These are phyloP conservation scores for Cirrhinus molitorella DNA, from an alignment of 2,797 vertebrate genomes.

Conservation along the genomic window DNA sequence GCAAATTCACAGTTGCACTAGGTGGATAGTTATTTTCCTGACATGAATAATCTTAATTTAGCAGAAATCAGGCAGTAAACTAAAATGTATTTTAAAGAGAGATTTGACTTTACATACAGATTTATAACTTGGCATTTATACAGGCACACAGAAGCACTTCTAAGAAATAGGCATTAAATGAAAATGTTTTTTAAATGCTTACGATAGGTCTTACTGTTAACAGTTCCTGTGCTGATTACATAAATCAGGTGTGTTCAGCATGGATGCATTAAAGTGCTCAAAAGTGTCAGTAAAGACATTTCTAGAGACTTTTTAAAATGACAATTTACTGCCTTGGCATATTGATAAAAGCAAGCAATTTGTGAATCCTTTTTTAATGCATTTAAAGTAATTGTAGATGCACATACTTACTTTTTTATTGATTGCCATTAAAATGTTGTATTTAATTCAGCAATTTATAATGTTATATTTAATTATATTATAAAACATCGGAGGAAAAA, in stretches of 20 bases:
- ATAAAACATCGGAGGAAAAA: neutral
- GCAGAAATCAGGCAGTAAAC: neutral
- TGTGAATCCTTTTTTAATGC: too few species aligned
- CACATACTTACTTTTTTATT: too few species aligned
- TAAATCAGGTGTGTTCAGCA: neutral
- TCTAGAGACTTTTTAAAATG: too few species aligned
- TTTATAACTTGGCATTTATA: neutral
- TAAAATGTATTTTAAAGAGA: neutral
- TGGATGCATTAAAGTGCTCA: neutral
- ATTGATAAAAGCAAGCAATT: too few species aligned
- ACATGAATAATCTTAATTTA: neutral
- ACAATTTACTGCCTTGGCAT: too few species aligned
- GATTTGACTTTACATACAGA: neutral
- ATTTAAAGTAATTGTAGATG: too few species aligned
- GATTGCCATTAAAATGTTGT: too few species aligned
- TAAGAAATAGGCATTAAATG: neutral
- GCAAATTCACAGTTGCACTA: neutral
- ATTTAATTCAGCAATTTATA: neutral
- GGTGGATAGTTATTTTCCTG: neutral
- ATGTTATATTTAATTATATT: neutral
- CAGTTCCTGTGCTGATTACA: accelerated
- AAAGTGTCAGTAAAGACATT: too few species aligned
- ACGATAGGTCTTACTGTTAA: neutral
- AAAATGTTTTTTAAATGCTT: neutral
- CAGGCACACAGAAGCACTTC: too few species aligned